phyloP scores from a whole-genome alignment of 2,113 vertebrate species.

The Danio rerio region GRCz12tu NC_133196.1:17820501-17821000 shows the following conservation, averaged over 20 bases:
- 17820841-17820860: no score
- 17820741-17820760: no score
- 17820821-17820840: no score
- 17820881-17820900: conserved; percentile 8
- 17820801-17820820: not conserved
- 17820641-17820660: not conserved
- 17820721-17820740: no score
- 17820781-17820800: not conserved
- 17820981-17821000: not conserved
- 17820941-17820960: not conserved
- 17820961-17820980: no score
- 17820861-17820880: conserved; percentile 11
- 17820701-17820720: no score
- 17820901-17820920: not conserved
- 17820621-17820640: not conserved
- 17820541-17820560: not conserved
- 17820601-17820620: not conserved
- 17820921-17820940: conserved; percentile 17
- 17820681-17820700: no score
- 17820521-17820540: no score
- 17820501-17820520: no score
- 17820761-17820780: no score
- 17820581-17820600: conserved; percentile 2
- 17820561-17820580: not conserved
- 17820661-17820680: no score